Evolutionary conservation across 2,113 vertebrate species (phyloP).

Genomic region (Herpetotheres cachinnans): DNA sequence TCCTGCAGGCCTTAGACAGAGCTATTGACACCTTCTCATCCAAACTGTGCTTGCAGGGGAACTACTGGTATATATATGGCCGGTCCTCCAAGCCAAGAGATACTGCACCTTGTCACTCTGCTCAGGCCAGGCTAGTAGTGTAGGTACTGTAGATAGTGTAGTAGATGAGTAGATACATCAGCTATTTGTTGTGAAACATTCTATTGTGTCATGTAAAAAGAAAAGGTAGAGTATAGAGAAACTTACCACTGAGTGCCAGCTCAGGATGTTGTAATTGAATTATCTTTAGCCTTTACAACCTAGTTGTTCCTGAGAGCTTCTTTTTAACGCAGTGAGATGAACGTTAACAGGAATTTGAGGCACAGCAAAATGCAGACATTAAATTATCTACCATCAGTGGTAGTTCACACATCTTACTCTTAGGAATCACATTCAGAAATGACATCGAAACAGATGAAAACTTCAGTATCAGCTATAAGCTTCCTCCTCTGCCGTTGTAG

Average conservation of each 20-base stretch:
- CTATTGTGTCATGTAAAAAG: neutral
- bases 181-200: neutral
- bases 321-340: neutral
- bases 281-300: neutral
- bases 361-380: neutral
- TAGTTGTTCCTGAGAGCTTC: neutral
- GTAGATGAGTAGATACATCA: neutral
- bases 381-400: neutral
- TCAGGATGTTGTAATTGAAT: neutral
- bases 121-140: neutral
- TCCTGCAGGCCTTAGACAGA: neutral
- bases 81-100: neutral
- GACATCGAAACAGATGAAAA: neutral
- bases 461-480: neutral
- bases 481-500: neutral
- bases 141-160: neutral
- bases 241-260: neutral
- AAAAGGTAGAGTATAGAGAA: neutral
- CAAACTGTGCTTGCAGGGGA: neutral
- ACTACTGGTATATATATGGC: neutral
- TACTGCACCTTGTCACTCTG: fast-evolving
- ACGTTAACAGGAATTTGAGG: neutral
- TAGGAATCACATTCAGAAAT: neutral
- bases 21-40: neutral
- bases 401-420: neutral